Base-by-base conservation (phyloP, 2,797 vertebrate species). In the Enteromius trimaculatus region DNA sequence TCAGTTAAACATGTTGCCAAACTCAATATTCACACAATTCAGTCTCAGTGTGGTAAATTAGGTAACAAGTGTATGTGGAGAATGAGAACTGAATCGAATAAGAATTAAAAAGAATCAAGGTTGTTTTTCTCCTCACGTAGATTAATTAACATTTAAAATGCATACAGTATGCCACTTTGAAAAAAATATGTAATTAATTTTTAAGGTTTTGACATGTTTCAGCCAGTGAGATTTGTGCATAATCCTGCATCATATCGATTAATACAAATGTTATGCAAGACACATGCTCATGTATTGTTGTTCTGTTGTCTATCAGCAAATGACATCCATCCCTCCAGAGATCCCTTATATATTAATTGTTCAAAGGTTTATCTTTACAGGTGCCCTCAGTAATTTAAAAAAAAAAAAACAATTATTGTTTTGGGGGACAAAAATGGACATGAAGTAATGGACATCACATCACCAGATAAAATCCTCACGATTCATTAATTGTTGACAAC, bases 1-100 rank as follows among this genome's bases (percentile, higher is more conserved):
- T 55, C 23, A 53, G 66, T 75, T 72, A 47, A 80, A 82, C 51
- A 68, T 80, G 31, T 42, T 69, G 58, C 72, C 58, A 79, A 66
- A 37, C 77, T 83, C 31, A 74, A 78, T 80, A 76, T 82, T 77
- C 42, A 70, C 77, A 79, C 29, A 76, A 29, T 55, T 82, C 47
- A 65, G 17, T 66, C 17, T 76, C 58, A 44, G 39, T 71, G 26
- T 37, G 23, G 14, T 64, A 17, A 75, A 31, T 53, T 55, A 51
- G 64, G 44, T 13, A 75, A 49, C 53, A 77, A 53, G 13, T 68
- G 6, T 47, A 37, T 66, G 71, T 75, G 47, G 29, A 23, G 8
- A 65, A 53, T 34, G 51, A 47, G 74, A 66, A 82, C 58, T 31
- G 39, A 75, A 76, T 71, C 26, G 6, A 64, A 31, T 23, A 42